A percentile compares a stretch with the other conserved stretches of the same genome.
Conservation (phyloP, 2,888 invertebrate genomes). For the Sinodicranocentrus sp. region DNA sequence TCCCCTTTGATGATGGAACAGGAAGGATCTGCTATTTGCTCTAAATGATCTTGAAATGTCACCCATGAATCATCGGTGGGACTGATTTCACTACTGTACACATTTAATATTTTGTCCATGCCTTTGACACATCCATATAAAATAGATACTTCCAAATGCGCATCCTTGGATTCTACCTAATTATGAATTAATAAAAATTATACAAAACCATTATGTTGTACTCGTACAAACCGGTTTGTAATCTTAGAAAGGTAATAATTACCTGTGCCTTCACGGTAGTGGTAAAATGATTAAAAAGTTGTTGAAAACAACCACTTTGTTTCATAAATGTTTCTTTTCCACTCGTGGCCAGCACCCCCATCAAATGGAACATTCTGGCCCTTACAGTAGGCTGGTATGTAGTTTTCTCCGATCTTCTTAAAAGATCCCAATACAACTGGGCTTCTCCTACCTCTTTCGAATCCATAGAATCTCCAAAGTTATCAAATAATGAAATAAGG, state of each 20-base stretch:
- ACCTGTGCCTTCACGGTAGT: slow-evolving; percentile 70
- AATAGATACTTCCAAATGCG: slow-evolving; percentile 72
- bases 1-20: slow-evolving; percentile 68
- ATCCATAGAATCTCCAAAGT: slow-evolving; percentile 55
- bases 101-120: slow-evolving; percentile 63
- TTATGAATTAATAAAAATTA: slow-evolving; percentile 7
- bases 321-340: slow-evolving; percentile 52
- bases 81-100: slow-evolving; percentile 40
- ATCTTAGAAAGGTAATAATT: background rate
- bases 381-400: slow-evolving; percentile 72
- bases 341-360: slow-evolving; percentile 69
- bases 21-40: slow-evolving; percentile 73
- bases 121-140: slow-evolving; percentile 72
- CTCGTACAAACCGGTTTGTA: background rate
- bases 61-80: slow-evolving; percentile 29
- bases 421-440: slow-evolving; percentile 60
- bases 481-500: slow-evolving; percentile 65
- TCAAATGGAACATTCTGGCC: slow-evolving; percentile 72
- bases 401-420: slow-evolving; percentile 65
- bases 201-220: no score
- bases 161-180: slow-evolving; percentile 72
- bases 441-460: slow-evolving; percentile 52
- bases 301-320: slow-evolving; percentile 35
- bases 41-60: slow-evolving; percentile 70
- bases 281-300: slow-evolving; percentile 66